Conservation (phyloP, 2,113 vertebrate species). For the Dissostichus mawsoni region DNA sequence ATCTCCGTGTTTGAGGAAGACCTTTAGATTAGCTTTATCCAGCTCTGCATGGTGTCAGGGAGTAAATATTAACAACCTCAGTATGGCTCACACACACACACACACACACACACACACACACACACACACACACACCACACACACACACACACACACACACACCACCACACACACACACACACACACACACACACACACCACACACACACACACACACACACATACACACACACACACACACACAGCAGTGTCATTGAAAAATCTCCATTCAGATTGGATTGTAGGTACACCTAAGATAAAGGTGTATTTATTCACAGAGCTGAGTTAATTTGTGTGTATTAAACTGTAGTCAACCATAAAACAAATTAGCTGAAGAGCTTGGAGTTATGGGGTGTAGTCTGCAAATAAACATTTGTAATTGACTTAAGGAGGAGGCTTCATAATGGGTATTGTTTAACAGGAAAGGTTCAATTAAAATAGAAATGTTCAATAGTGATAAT, state of each 20-base stretch:
- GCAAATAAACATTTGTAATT: too few species aligned
- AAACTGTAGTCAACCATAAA: neutral
- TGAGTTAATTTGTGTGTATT: neutral
- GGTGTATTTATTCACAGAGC: neutral
- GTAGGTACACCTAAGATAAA: neutral
- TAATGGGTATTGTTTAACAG: neutral
- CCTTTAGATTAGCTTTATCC: conserved; percentile 70
- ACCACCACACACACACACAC: conserved; percentile 10
- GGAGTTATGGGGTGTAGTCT: neutral
- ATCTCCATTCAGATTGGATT: neutral
- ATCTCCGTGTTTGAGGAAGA: conserved; percentile 67
- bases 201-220: neutral
- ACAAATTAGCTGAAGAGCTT: neutral
- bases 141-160: conserved; percentile 2
- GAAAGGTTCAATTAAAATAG: neutral
- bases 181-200: neutral
- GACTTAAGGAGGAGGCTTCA: too few species aligned
- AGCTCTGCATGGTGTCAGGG: conserved; percentile 42
- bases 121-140: neutral
- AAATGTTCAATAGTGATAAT: neutral
- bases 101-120: neutral
- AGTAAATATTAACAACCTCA: conserved; percentile 67
- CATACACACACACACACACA: neutral
- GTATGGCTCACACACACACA: neutral
- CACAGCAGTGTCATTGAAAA: neutral